A percentile compares a stretch with the other conserved stretches of the same genome.
Evolutionary conservation across 2,888 invertebrate genomes (phyloP).

Genomic region (Hypomecis punctinalis): DNA sequence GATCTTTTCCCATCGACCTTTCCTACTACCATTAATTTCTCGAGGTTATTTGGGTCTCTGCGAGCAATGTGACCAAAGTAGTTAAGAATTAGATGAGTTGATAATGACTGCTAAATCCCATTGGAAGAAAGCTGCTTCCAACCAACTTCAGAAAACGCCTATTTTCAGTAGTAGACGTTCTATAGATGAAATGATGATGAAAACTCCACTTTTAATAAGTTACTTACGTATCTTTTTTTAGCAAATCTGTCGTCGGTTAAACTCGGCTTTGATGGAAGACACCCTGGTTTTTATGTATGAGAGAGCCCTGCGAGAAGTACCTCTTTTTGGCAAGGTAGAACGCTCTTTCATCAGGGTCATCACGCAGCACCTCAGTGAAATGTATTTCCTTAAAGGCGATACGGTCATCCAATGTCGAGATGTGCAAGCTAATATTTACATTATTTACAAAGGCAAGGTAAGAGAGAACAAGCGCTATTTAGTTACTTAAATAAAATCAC

Average conservation of each 20-base stretch:
- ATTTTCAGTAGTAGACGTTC: no score
- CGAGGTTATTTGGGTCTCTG: no score
- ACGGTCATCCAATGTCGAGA: constrained; percentile 79
- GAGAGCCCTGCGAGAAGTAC: constrained; percentile 79
- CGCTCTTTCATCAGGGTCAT: constrained; percentile 82
- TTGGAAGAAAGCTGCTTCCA: no score
- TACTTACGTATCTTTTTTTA: constrained; percentile 39
- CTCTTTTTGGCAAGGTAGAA: constrained; percentile 81
- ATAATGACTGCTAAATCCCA: no score
- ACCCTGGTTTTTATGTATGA: constrained; percentile 82
- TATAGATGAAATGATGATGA: no score
- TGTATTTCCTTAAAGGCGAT: constrained; percentile 80
- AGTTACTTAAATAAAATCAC: no score
- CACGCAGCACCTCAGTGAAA: constrained; percentile 79
- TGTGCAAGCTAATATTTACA: constrained; percentile 76
- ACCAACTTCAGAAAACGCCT: no score
- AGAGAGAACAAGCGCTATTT: constrained; percentile 1
- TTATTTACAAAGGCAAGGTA: constrained; percentile 83
- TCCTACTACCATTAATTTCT: no score
- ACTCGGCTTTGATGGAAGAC: constrained; percentile 83
- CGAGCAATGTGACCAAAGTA: no score
- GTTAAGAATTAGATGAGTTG: no score
- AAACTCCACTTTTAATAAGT: neutral
- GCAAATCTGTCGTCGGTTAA: constrained; percentile 78
- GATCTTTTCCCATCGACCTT: no score